Percentiles rank a stretch among this genome's conserved stretches.
Conservation (phyloP, 2,113 vertebrate species). For the Oryzias curvinotus region DNA sequence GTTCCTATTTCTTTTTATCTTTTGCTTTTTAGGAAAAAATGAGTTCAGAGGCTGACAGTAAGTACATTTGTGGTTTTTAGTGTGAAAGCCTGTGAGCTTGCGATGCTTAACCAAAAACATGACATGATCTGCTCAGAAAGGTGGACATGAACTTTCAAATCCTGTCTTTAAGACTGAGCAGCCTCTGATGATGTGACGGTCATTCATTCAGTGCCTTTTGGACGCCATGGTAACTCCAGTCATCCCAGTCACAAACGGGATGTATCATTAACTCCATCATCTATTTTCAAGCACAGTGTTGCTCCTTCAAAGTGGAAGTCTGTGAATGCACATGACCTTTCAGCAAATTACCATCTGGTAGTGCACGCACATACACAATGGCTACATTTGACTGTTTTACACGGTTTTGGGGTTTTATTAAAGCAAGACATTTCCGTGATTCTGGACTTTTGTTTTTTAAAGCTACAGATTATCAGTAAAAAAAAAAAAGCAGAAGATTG, state of each 20-base stretch:
- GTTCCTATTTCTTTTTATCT: neutral
- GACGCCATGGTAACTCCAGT: neutral
- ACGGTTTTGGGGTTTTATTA: no score
- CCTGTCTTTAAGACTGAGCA: slow-evolving; percentile 1
- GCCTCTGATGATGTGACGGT: neutral
- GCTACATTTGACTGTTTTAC: no score
- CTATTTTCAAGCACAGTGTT: neutral
- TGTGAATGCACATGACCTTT: neutral
- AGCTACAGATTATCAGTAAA: neutral
- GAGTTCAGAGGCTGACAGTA: neutral
- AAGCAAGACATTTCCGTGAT: no score
- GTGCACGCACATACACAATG: no score
- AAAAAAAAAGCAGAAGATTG: no score
- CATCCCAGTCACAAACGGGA: neutral
- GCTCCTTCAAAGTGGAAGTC: neutral
- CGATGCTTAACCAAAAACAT: slow-evolving; percentile 2
- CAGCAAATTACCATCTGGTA: no score
- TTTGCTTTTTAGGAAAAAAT: neutral
- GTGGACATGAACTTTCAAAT: neutral
- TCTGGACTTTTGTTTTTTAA: neutral
- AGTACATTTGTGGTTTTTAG: neutral
- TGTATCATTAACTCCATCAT: neutral
- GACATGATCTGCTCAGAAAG: neutral
- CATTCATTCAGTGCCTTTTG: neutral
- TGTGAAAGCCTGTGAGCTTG: slow-evolving; percentile 1